Conservation (phyloP, 2,888 invertebrate genomes). For the Lasioglossum figueresi region DNA sequence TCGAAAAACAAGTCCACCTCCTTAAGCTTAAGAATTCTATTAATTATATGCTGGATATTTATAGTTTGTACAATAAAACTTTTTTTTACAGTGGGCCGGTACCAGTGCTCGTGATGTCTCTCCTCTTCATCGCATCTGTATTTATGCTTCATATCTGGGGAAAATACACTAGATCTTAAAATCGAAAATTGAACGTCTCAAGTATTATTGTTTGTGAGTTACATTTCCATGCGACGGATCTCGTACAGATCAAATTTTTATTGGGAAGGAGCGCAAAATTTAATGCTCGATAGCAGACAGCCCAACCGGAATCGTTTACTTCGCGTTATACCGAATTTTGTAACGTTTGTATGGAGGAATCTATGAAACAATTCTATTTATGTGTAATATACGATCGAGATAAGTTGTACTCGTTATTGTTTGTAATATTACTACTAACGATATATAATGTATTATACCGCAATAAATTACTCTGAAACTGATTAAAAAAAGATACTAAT, state of each 20-base stretch:
- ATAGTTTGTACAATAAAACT: neutral
- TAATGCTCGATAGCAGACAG: slow-evolving; percentile 4
- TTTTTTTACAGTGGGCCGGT: slow-evolving; percentile 94
- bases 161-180: slow-evolving; percentile 95
- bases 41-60: neutral
- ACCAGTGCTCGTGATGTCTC: slow-evolving; percentile 99
- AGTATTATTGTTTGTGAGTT: neutral
- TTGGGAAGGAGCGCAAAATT: slow-evolving; percentile 8
- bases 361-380: slow-evolving; percentile 34
- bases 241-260: slow-evolving; percentile 23
- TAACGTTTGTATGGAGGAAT: slow-evolving; percentile 44
- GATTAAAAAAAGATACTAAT: neutral
- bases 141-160: slow-evolving; percentile 99
- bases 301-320: slow-evolving; percentile 25
- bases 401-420: slow-evolving; percentile 48
- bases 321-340: slow-evolving; percentile 30
- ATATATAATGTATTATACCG: slow-evolving; percentile 55
- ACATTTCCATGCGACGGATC: slow-evolving; percentile 37
- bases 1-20: no score
- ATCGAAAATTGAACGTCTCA: neutral
- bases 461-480: slow-evolving; percentile 61
- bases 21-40: neutral
- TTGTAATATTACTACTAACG: slow-evolving; percentile 59
- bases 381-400: slow-evolving; percentile 25
- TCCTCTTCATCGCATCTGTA: slow-evolving; percentile 99